Percentiles rank a stretch among this genome's conserved stretches.
Evolutionary conservation across 1,140 invertebrate genomes (phyloP).

Genomic region (Trigoniulus corallinus): DNA sequence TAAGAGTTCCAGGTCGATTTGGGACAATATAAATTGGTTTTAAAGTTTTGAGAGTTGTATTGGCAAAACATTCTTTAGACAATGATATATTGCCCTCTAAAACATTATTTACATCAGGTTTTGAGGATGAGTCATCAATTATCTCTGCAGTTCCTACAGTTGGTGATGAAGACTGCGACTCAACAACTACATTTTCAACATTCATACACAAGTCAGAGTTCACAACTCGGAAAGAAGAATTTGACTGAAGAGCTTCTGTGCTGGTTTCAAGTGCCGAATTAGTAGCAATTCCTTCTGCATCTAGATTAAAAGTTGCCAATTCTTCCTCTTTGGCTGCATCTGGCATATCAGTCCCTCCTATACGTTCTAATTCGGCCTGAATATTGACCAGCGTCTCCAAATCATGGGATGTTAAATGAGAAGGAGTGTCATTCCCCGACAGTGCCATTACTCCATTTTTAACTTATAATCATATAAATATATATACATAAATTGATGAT

Average conservation of each 20-base stretch:
- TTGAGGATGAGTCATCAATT: background rate
- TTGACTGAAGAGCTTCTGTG: background rate
- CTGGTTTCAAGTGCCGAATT: background rate
- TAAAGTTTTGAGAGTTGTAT: too few relatives aligned
- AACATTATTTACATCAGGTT: too few relatives aligned
- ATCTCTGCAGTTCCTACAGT: background rate
- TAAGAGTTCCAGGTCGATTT: too few relatives aligned
- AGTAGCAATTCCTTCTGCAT: background rate
- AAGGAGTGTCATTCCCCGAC: slow-evolving; percentile 19
- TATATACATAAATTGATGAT: too few relatives aligned
- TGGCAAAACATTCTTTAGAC: too few relatives aligned
- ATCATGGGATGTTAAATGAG: slow-evolving; percentile 12
- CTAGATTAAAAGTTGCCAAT: background rate
- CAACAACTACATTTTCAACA: background rate
- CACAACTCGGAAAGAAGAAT: background rate
- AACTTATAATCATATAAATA: too few relatives aligned
- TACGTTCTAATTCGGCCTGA: slow-evolving; percentile 11
- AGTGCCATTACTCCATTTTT: too few relatives aligned
- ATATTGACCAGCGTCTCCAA: slow-evolving; percentile 15
- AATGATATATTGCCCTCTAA: too few relatives aligned
- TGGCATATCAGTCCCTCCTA: background rate
- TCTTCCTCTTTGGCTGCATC: background rate
- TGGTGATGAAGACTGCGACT: background rate
- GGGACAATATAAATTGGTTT: too few relatives aligned
- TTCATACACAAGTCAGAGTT: background rate